Evolutionary conservation across 2,113 vertebrate genomes (phyloP).

Genomic region (Megaceryle torquata): DNA sequence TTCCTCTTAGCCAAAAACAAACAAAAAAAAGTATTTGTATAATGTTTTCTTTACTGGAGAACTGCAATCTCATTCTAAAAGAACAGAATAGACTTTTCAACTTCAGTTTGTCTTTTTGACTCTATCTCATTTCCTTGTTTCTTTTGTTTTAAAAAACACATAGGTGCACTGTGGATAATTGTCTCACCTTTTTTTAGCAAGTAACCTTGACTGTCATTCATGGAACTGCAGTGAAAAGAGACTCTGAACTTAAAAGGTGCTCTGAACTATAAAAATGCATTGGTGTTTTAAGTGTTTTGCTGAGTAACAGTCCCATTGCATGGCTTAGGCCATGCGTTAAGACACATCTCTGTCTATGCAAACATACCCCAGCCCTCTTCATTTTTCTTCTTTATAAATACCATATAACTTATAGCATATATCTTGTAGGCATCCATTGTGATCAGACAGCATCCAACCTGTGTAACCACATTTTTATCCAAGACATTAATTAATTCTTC

Average conservation of each 20-base stretch:
- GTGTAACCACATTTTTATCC: neutral
- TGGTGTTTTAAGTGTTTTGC: neutral
- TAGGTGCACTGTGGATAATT: neutral
- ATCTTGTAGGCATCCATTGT: neutral
- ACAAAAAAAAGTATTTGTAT: neutral
- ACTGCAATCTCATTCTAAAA: neutral
- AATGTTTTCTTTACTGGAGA: neutral
- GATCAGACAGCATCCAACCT: neutral
- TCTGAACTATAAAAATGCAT: neutral
- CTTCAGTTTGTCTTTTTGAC: neutral
- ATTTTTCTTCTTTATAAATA: neutral
- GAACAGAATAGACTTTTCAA: neutral
- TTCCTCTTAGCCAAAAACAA: neutral
- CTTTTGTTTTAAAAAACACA: neutral
- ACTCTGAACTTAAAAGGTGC: neutral
- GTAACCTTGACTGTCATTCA: neutral
- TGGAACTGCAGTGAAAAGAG: neutral
- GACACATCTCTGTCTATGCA: neutral
- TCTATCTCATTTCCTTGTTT: neutral
- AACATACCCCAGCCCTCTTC: neutral
- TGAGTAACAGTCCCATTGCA: neutral
- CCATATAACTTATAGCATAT: neutral
- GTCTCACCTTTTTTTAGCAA: neutral
- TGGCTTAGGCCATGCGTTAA: neutral
- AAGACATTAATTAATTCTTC: neutral